Evolutionary conservation across 2,888 invertebrate species (phyloP).

Genomic region (Aradus depressus): DNA sequence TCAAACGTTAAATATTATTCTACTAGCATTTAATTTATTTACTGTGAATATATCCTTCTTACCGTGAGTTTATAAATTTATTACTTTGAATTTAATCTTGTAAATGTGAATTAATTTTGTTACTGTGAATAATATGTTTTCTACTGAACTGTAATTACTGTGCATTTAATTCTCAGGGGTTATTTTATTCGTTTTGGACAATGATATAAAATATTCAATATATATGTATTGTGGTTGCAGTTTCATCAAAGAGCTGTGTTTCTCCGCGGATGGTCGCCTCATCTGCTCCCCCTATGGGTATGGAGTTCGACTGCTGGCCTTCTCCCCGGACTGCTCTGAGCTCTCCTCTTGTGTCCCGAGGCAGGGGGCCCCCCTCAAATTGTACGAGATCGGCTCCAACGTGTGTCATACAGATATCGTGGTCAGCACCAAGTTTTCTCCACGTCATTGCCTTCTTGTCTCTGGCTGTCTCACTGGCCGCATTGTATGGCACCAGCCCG

Average conservation of each 20-base stretch:
- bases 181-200: too few species aligned
- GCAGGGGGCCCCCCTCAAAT: conserved; percentile 38
- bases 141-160: too few species aligned
- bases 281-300: conserved; percentile 82
- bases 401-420: conserved; percentile 73
- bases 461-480: conserved; percentile 83
- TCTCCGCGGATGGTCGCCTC: conserved; percentile 78
- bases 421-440: conserved; percentile 82
- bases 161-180: too few species aligned
- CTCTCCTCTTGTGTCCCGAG: conserved; percentile 55
- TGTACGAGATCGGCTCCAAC: conserved; percentile 56
- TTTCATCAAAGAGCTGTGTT: conserved; percentile 72
- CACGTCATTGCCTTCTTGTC: conserved; percentile 71
- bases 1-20: too few species aligned
- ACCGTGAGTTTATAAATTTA: too few species aligned
- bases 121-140: too few species aligned
- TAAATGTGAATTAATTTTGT: too few species aligned
- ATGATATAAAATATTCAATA: too few species aligned
- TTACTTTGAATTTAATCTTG: too few species aligned
- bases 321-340: conserved; percentile 66
- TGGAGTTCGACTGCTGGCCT: conserved; percentile 74
- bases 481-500: conserved; percentile 81
- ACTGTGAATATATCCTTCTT: too few species aligned
- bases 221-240: too few species aligned
- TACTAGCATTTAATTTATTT: too few species aligned